Conservation (phyloP, 37 sponge, comb jelly and placozoan genomes). For the Eunapius fragilis region DNA sequence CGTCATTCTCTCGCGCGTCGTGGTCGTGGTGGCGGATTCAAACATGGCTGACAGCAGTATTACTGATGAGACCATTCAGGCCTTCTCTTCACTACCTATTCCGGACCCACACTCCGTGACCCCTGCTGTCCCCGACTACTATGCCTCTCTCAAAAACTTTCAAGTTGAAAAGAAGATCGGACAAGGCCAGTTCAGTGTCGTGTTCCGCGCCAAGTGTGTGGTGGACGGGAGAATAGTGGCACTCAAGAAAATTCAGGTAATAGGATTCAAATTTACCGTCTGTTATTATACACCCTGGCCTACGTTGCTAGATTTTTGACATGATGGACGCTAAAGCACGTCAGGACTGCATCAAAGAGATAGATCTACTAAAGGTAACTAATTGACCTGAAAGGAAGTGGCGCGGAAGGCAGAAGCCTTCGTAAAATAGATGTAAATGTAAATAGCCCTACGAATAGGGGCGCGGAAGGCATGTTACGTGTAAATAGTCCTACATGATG, state of each 20-base stretch:
- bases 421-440: too few relatives aligned
- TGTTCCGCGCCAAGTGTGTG: constrained; percentile 81
- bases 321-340: constrained; percentile 99
- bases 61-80: background rate
- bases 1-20: background rate
- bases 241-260: constrained; percentile 97
- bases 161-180: constrained; percentile 95
- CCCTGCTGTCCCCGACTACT: constrained; percentile 26
- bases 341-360: constrained; percentile 99
- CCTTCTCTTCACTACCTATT: background rate
- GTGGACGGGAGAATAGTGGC: constrained; percentile 83
- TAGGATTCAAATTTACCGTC: background rate
- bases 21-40: background rate
- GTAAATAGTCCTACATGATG: too few relatives aligned
- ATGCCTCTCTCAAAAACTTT: constrained; percentile 41
- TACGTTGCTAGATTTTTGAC: constrained; percentile 83
- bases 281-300: background rate
- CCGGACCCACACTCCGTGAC: constrained; percentile 4
- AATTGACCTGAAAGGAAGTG: too few relatives aligned
- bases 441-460: too few relatives aligned
- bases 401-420: too few relatives aligned
- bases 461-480: too few relatives aligned
- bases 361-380: constrained; percentile 91
- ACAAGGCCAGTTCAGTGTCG: constrained; percentile 97
- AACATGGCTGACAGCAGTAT: background rate